Conservation (phyloP, 2,888 invertebrate genomes). For the Blastobasis lacticolella region DNA sequence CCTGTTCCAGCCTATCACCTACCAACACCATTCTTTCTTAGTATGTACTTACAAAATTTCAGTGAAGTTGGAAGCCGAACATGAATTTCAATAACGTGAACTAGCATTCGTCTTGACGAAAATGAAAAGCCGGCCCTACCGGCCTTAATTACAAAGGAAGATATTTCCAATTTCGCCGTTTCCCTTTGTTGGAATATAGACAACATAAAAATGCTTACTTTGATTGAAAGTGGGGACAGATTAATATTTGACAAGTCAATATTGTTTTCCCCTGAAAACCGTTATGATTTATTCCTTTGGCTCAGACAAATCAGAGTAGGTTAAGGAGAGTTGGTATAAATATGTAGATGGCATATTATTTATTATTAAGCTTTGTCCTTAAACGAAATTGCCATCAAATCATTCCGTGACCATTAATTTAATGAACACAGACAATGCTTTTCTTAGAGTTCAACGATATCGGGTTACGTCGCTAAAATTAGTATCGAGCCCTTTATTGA, state of each 20-base stretch:
- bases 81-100: constrained; percentile 28
- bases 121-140: constrained; percentile 18
- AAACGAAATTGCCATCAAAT: neutral
- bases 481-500: too few relatives aligned
- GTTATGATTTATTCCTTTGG: too few relatives aligned
- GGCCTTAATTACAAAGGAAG: constrained; percentile 32
- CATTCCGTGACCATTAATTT: neutral
- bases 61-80: constrained; percentile 7
- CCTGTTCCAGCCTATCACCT: too few relatives aligned
- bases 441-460: too few relatives aligned
- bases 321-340: too few relatives aligned
- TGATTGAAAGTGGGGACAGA: constrained; percentile 25
- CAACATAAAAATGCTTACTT: constrained; percentile 28
- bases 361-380: neutral
- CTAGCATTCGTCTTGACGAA: constrained; percentile 19
- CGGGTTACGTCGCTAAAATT: too few relatives aligned
- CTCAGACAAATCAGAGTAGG: too few relatives aligned
- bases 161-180: constrained; percentile 35
- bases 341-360: too few relatives aligned
- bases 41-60: neutral
- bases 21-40: too few relatives aligned
- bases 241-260: too few relatives aligned
- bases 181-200: constrained; percentile 18
- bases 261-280: too few relatives aligned
- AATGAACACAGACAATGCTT: too few relatives aligned